These are phyloP conservation scores for Halichondria panicea DNA, from an alignment of 37 sponge, comb jelly and placozoan species.

Conservation along the genomic window DNA sequence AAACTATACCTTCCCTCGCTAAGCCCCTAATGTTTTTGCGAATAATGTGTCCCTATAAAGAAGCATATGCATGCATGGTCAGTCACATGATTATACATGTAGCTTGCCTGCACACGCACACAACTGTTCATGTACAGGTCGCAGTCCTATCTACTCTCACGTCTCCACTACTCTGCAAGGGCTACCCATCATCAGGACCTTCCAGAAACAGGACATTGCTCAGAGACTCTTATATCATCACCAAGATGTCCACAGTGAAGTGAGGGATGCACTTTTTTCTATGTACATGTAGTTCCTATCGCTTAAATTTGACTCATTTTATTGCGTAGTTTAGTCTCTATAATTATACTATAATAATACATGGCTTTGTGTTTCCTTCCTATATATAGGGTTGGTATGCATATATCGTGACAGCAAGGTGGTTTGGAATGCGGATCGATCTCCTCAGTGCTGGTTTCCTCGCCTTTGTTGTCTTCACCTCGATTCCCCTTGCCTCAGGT, in stretches of 20 bases:
- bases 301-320: not conserved
- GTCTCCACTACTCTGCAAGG: slow-evolving; percentile 80
- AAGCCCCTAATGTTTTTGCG: too few species aligned
- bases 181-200: slow-evolving; percentile 72
- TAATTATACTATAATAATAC: too few species aligned
- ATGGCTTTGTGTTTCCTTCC: not conserved
- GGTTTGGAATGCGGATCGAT: slow-evolving; percentile 82
- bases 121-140: slow-evolving; percentile 42
- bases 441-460: slow-evolving; percentile 48
- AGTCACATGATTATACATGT: too few species aligned
- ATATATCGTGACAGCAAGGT: slow-evolving; percentile 58
- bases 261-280: too few species aligned
- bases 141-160: slow-evolving; percentile 90
- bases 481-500: slow-evolving; percentile 55
- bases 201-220: slow-evolving; percentile 19
- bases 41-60: too few species aligned
- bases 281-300: too few species aligned
- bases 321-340: not conserved
- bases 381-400: slow-evolving; percentile 60
- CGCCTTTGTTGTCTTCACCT: slow-evolving; percentile 48
- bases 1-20: not conserved
- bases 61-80: not conserved
- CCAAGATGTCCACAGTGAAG: slow-evolving; percentile 28
- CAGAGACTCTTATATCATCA: slow-evolving; percentile 40
- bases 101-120: too few species aligned